These are phyloP conservation scores for Hippopotamus amphibius DNA, from an alignment of 2,113 vertebrate genomes.

Conservation along the genomic window DNA sequence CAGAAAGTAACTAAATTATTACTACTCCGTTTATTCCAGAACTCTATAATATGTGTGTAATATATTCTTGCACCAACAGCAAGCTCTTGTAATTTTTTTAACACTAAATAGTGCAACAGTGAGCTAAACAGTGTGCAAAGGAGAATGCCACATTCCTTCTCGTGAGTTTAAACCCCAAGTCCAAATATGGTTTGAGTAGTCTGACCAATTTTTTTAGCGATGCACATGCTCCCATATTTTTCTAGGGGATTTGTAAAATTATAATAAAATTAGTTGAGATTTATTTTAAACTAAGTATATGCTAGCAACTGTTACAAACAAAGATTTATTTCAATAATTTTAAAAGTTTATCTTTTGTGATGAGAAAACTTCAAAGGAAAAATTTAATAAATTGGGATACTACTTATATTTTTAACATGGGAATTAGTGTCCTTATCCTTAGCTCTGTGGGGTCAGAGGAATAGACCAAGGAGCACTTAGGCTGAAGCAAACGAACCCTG, in stretches of 20 bases:
- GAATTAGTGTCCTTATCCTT: not conserved
- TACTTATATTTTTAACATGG: not conserved
- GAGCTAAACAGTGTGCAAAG: not conserved
- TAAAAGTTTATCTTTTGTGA: not conserved
- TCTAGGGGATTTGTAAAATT: not conserved
- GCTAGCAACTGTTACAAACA: not conserved
- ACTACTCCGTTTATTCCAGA: not conserved
- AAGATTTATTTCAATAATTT: not conserved
- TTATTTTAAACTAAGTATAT: not conserved
- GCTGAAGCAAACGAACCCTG: not conserved
- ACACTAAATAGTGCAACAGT: not conserved
- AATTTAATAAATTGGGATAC: not conserved
- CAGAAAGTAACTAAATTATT: slow-evolving; percentile 5
- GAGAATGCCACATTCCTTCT: not conserved
- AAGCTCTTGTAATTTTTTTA: not conserved
- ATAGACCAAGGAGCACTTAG: not conserved
- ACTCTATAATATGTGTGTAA: not conserved
- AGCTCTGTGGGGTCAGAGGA: not conserved
- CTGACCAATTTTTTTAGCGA: not conserved
- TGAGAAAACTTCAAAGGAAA: not conserved
- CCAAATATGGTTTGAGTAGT: not conserved
- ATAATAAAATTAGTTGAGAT: not conserved
- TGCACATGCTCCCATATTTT: not conserved
- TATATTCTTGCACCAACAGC: not conserved
- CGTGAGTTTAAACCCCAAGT: not conserved